Evolutionary conservation across 2,113 vertebrate species (phyloP).

Genomic region (Tetraodon nigroviridis): DNA sequence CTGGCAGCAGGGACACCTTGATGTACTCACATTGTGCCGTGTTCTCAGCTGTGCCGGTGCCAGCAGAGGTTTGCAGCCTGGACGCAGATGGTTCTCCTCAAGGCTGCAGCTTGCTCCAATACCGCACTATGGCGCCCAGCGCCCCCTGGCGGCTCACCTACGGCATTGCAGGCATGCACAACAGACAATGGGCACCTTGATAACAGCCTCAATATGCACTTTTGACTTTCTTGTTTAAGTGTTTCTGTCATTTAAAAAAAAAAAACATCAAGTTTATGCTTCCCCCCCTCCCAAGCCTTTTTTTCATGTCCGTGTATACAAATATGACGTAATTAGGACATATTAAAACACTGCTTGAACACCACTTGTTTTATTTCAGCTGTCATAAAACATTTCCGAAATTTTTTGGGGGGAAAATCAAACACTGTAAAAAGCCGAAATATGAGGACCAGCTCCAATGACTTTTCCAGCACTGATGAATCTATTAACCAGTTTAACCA

Average conservation of each 20-base stretch:
- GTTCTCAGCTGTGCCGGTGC: background rate
- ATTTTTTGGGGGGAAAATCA: slow-evolving; percentile 44
- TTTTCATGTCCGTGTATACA: background rate
- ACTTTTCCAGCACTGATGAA: slow-evolving; percentile 35
- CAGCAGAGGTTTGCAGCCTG: background rate
- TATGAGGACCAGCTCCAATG: slow-evolving; percentile 45
- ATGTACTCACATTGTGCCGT: slow-evolving; percentile 1
- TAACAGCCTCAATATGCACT: slow-evolving; percentile 19
- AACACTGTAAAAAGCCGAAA: slow-evolving; percentile 52
- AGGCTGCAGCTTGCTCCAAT: slow-evolving; percentile 3
- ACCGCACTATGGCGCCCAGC: slow-evolving; percentile 22
- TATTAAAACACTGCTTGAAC: slow-evolving; percentile 13
- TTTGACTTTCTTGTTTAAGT: slow-evolving; percentile 17
- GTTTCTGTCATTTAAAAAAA: background rate
- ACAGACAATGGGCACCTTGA: background rate
- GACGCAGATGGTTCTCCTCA: background rate
- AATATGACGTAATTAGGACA: background rate
- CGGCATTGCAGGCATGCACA: slow-evolving; percentile 23
- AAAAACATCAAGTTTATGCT: no score
- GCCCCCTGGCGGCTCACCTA: slow-evolving; percentile 43
- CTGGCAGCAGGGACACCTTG: slow-evolving; percentile 22
- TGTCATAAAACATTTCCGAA: slow-evolving; percentile 51
- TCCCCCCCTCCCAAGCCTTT: background rate
- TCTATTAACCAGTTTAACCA: slow-evolving; percentile 19
- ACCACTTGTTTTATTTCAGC: slow-evolving; percentile 59